phyloP scores from a whole-genome alignment of 2,113 vertebrate species.

The Vulpes ferrilata region DNA sequence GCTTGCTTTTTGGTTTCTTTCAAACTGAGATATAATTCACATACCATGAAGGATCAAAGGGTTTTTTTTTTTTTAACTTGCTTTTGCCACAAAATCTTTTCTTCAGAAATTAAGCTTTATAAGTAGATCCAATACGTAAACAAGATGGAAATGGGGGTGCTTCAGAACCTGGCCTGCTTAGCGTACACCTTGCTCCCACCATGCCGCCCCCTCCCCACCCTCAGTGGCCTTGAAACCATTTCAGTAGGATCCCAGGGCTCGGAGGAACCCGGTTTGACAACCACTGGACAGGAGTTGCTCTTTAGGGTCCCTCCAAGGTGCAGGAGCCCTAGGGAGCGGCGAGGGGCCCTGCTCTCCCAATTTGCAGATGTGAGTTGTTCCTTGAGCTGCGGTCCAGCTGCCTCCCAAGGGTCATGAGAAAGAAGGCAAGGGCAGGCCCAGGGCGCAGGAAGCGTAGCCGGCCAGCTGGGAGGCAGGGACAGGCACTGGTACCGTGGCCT shows the following conservation, averaged over 20 bases:
- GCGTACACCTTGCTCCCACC: not conserved
- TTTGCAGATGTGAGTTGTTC: conserved; percentile 7
- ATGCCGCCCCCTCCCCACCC: rapidly evolving
- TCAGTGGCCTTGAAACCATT: not conserved
- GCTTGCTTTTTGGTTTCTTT: not conserved
- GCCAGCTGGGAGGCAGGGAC: conserved; percentile 78
- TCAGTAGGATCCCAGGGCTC: not conserved
- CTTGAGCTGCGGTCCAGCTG: conserved; percentile 73
- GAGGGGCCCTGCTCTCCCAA: not conserved
- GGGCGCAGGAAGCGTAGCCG: conserved; percentile 82
- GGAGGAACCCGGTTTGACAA: conserved; percentile 25
- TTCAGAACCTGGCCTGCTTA: not conserved
- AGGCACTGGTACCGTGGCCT: conserved; percentile 79
- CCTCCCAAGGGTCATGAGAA: conserved; percentile 85
- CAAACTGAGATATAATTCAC: conserved; percentile 21
- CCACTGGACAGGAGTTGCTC: not conserved
- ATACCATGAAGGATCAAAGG: not conserved
- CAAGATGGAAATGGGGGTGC: not conserved
- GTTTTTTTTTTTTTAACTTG: not conserved
- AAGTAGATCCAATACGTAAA: not conserved
- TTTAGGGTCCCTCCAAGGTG: conserved; percentile 15
- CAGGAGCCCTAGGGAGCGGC: not conserved
- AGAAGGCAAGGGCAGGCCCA: conserved; percentile 65
- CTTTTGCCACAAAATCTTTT: not conserved
- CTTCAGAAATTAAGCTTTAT: not conserved